Percentiles rank a stretch among this genome's conserved stretches.
Conservation (phyloP, 1,140 invertebrate species). For the Drosophila jambulina region DNA sequence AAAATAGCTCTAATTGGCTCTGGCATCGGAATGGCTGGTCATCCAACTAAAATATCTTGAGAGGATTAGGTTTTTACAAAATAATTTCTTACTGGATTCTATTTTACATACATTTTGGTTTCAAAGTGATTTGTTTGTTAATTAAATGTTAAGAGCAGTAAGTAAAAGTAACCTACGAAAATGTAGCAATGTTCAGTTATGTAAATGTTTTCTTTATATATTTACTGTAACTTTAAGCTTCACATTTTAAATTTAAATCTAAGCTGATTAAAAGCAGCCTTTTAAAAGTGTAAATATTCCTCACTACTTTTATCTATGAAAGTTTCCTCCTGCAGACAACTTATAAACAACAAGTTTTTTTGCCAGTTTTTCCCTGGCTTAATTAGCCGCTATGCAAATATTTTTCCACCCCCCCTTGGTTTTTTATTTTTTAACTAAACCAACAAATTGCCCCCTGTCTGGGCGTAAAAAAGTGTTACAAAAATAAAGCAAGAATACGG, state of each 20-base stretch:
- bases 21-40: background rate
- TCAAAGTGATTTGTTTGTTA: too few species aligned
- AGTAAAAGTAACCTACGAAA: background rate
- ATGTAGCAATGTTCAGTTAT: background rate
- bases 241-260: background rate
- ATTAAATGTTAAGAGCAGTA: background rate
- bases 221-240: background rate
- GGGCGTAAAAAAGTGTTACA: constrained; percentile 43
- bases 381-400: constrained; percentile 54
- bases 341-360: constrained; percentile 4
- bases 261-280: background rate
- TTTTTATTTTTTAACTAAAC: constrained; percentile 43
- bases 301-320: background rate
- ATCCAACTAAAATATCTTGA: background rate
- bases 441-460: constrained; percentile 52
- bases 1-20: constrained; percentile 44
- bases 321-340: background rate
- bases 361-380: constrained; percentile 7
- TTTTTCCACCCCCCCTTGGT: constrained; percentile 14
- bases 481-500: constrained; percentile 51
- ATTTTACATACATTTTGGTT: background rate
- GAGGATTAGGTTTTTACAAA: background rate
- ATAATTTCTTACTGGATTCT: background rate
- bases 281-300: background rate
- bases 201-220: background rate